These are phyloP conservation scores for Nanger granti DNA, from an alignment of 2,113 vertebrate genomes.

Conservation along the genomic window DNA sequence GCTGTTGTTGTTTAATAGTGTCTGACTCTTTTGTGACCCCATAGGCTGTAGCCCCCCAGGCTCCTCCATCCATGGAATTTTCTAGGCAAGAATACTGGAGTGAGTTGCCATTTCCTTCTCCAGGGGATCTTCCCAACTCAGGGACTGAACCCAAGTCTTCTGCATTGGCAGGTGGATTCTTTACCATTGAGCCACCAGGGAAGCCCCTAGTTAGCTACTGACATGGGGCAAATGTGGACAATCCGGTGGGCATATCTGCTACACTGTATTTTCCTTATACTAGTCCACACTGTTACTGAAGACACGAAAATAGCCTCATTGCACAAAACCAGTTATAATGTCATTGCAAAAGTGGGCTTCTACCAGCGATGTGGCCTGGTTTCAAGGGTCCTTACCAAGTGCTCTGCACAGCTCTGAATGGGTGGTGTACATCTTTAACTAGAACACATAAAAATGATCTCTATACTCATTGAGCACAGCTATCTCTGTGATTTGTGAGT, in stretches of 20 bases:
- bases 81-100: background rate
- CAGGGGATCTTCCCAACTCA: background rate
- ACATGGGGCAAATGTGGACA: background rate
- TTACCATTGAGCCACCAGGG: background rate
- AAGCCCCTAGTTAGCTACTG: background rate
- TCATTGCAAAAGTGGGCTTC: background rate
- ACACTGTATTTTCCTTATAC: background rate
- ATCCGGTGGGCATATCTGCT: background rate
- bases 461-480: slow-evolving; percentile 13
- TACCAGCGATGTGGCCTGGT: background rate
- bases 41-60: background rate
- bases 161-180: background rate
- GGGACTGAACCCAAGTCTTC: background rate
- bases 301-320: background rate
- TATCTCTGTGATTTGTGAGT: slow-evolving; percentile 52
- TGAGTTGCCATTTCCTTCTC: background rate
- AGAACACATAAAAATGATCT: slow-evolving; percentile 38
- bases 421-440: slow-evolving; percentile 32
- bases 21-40: background rate
- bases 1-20: background rate
- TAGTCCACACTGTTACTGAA: background rate
- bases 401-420: background rate
- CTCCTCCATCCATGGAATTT: background rate
- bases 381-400: background rate
- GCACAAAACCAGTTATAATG: background rate